These are phyloP conservation scores for Galagoides demidoff DNA, from an alignment of 2,797 vertebrate species.

Conservation along the genomic window DNA sequence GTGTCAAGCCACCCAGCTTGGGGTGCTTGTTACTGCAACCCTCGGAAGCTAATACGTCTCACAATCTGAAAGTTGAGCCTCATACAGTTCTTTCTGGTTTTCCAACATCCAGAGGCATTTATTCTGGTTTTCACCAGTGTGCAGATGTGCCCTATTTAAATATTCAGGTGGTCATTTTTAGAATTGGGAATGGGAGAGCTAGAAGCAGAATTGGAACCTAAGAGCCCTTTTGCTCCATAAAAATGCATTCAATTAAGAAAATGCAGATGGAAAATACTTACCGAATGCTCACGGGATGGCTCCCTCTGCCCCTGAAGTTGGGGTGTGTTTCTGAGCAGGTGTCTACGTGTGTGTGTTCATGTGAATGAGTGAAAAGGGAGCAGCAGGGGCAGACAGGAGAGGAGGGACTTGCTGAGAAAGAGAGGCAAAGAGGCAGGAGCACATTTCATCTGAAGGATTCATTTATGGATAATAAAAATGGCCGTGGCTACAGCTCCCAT, in stretches of 20 bases:
- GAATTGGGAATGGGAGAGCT: neutral
- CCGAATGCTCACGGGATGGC: neutral
- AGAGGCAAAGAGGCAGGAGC: neutral
- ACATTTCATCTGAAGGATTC: neutral
- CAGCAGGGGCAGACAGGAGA: neutral
- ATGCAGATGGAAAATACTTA: neutral
- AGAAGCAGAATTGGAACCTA: neutral
- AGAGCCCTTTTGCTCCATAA: neutral
- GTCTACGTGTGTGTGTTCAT: rapidly evolving
- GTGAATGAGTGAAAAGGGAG: neutral
- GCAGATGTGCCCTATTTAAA: neutral
- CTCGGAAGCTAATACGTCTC: rapidly evolving
- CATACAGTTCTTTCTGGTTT: rapidly evolving
- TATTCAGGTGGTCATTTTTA: neutral
- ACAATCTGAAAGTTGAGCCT: too few relatives aligned
- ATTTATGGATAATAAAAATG: neutral
- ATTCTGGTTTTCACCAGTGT: neutral
- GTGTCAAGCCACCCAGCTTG: rapidly evolving
- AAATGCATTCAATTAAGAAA: neutral
- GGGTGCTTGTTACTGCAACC: rapidly evolving
- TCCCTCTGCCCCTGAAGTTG: neutral
- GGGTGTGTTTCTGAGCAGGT: neutral
- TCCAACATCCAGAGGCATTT: neutral
- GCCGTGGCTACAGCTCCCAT: neutral
- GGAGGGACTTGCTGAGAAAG: neutral